Conservation (phyloP, 1,140 invertebrate genomes). For the Apocrypta bakeri region DNA sequence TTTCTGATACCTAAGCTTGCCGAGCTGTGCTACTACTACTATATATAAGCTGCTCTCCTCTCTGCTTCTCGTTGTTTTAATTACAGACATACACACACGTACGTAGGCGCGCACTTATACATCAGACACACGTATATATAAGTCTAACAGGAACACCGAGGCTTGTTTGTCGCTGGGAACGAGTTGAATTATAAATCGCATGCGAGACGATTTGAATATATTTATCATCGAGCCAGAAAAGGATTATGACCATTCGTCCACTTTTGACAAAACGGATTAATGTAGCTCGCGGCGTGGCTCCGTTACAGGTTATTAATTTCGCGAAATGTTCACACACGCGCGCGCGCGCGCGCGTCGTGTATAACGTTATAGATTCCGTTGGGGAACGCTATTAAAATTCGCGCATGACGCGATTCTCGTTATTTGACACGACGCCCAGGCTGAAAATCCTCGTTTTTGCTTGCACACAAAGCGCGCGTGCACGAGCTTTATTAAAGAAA, state of each 20-base stretch:
- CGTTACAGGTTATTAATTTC: constrained; percentile 45
- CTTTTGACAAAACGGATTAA: constrained; percentile 46
- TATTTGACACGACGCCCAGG: constrained; percentile 30
- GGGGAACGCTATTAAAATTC: constrained; percentile 47
- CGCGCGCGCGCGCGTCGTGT: background rate
- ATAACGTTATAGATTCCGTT: background rate
- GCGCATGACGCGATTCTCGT: constrained; percentile 13
- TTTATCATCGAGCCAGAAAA: constrained; percentile 48
- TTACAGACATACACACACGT: too few species aligned
- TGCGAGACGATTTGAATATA: constrained; percentile 37
- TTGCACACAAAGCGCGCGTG: background rate
- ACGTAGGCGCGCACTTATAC: too few species aligned
- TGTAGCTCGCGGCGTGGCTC: constrained; percentile 24
- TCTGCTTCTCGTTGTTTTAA: too few species aligned
- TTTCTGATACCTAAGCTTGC: constrained; percentile 57
- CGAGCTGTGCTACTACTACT: constrained; percentile 29
- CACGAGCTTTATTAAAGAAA: constrained; percentile 42
- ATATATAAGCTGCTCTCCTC: background rate
- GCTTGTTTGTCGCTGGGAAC: constrained; percentile 8
- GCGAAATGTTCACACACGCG: constrained; percentile 14
- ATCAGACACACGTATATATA: background rate
- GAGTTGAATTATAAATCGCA: constrained; percentile 25
- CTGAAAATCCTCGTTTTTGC: constrained; percentile 18
- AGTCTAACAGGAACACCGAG: constrained; percentile 37
- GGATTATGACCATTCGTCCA: constrained; percentile 33